Percentiles rank a stretch among this genome's conserved stretches.
Conservation (phyloP, 1,140 invertebrate species). For the Drosophila tropicalis region DNA sequence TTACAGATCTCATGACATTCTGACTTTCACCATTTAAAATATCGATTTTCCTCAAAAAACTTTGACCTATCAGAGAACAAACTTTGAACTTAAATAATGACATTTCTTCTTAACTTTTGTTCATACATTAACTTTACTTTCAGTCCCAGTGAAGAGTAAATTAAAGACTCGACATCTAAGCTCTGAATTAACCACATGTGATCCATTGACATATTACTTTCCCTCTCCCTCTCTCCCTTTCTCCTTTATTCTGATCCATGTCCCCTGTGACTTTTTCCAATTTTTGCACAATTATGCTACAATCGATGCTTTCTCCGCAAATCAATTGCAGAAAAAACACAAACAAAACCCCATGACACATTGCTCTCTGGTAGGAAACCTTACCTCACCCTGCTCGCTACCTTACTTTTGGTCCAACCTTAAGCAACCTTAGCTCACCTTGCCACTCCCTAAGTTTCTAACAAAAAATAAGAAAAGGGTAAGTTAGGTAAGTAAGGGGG, state of each 20-base stretch:
- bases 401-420: slow-evolving; percentile 59
- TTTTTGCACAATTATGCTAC: slow-evolving; percentile 80
- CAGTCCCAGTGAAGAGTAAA: slow-evolving; percentile 15
- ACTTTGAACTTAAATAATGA: neutral
- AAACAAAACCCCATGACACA: slow-evolving; percentile 81
- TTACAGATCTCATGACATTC: too few relatives aligned
- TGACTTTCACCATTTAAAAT: too few relatives aligned
- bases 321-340: slow-evolving; percentile 79
- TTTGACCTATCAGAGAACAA: neutral
- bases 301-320: slow-evolving; percentile 81
- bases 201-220: slow-evolving; percentile 10
- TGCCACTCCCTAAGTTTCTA: slow-evolving; percentile 44
- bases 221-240: neutral
- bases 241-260: slow-evolving; percentile 38
- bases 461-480: slow-evolving; percentile 36
- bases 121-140: slow-evolving; percentile 32
- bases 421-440: slow-evolving; percentile 58
- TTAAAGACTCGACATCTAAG: slow-evolving; percentile 13
- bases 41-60: neutral
- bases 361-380: slow-evolving; percentile 55
- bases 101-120: slow-evolving; percentile 7
- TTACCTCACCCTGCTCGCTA: slow-evolving; percentile 57
- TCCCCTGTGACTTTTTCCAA: slow-evolving; percentile 75
- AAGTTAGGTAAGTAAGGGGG: slow-evolving; percentile 5
- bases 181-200: slow-evolving; percentile 36